Percentiles rank a stretch among this genome's conserved stretches.
These are phyloP conservation scores for Percina caprodes DNA, from an alignment of 2,113 vertebrate species.

Conservation along the genomic window DNA sequence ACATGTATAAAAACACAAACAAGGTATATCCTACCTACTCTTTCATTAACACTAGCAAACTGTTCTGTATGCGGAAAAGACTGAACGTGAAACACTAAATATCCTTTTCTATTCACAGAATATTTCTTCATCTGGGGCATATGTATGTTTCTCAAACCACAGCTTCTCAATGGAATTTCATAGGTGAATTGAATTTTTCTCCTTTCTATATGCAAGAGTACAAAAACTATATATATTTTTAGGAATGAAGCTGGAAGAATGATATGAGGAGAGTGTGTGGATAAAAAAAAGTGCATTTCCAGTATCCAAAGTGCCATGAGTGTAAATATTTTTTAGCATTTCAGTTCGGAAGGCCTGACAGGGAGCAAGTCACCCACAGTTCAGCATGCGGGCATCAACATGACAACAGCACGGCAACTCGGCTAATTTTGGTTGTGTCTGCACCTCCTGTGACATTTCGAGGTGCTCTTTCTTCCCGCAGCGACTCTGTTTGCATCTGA, in stretches of 20 bases:
- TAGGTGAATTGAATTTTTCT: neutral
- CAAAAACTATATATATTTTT: too few species aligned
- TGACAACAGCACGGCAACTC: neutral
- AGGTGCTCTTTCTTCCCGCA: conserved; percentile 21
- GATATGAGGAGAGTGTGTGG: neutral
- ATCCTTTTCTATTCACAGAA: too few species aligned
- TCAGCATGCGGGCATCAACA: neutral
- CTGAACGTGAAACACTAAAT: too few species aligned
- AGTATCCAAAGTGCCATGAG: neutral
- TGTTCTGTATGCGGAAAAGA: neutral
- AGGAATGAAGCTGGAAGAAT: neutral
- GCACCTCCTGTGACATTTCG: conserved; percentile 45
- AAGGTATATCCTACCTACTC: too few species aligned
- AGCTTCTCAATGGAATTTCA: too few species aligned
- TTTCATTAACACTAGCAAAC: too few species aligned
- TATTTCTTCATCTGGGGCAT: neutral
- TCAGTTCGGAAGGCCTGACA: neutral
- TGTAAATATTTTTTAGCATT: neutral
- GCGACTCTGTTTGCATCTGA: conserved; percentile 36
- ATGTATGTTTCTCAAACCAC: too few species aligned
- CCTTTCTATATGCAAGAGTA: neutral
- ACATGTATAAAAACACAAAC: too few species aligned
- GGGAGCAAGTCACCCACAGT: neutral
- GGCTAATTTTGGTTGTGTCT: neutral
- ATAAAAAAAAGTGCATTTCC: neutral